Base-by-base conservation (phyloP, 2,888 invertebrate species). In the Lobophora halterata region DNA sequence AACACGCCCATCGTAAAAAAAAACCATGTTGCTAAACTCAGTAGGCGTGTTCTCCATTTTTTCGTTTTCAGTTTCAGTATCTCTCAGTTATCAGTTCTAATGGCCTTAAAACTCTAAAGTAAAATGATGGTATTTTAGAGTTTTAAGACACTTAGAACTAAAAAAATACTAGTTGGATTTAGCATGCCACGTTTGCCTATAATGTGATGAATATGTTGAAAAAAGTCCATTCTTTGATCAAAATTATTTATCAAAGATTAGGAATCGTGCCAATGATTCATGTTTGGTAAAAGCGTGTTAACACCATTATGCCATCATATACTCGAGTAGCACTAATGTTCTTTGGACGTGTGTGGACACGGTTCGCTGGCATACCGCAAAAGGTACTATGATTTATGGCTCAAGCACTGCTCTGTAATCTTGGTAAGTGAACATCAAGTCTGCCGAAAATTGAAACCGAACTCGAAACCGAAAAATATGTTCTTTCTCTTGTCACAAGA, bases 311-410 rank as follows among this genome's bases (percentile, higher is more conserved):
- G 24, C 39, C 33, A 52, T 49, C 42, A 44, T 12, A 33, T 41
- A 42, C 44, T 39, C 11, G 38, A 38, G 33, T 31, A 44, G 48
- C 34, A 56, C 54, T 56, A 57, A 55, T 42, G 25, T 25, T 33
- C 16, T 54, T 53, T 47, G 55, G 58, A 53, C 58, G 57, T 61
- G 61, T 63, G 63, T 54, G 65, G 65, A 65, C 66, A 59, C 52
- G 58, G 46, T 56, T 60, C 52, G 50, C 42, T 60, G 52, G 50
- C 42, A 52, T 48, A 43, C 69, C 67, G 61, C 68, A 70, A 77
- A 79, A 74, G 76, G 74, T 68, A 58, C 58, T 65, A 65, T 73
- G 75, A 78, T 74, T 74, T 76, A 77, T 72, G 53, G 57, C 44
- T 46, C 47, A 33, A 27, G 8, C 12, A 39, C 41, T 35, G 24